These are phyloP conservation scores for Callionymus lyra DNA, from an alignment of 2,113 vertebrate genomes.

Conservation along the genomic window DNA sequence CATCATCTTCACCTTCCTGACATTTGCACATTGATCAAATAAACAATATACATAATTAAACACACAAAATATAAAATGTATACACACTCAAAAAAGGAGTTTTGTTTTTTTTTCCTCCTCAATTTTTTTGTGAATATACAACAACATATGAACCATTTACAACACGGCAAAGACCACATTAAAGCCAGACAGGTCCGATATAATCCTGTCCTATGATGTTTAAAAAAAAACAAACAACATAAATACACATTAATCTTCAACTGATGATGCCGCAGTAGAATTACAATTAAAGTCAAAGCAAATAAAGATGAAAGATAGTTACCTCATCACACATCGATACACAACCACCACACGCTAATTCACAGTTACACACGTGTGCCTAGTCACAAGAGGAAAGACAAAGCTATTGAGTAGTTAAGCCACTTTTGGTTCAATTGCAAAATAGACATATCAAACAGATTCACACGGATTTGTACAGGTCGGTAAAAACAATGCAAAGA, in stretches of 20 bases:
- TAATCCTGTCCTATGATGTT: no score
- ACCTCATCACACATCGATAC: constrained; percentile 65
- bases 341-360: constrained; percentile 66
- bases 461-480: constrained; percentile 50
- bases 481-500: constrained; percentile 93
- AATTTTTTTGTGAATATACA: no score
- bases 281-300: constrained; percentile 54
- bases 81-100: constrained; percentile 29
- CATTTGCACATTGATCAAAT: constrained; percentile 34
- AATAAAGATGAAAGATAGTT: constrained; percentile 62
- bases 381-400: constrained; percentile 70
- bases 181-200: constrained; percentile 4
- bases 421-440: constrained; percentile 99
- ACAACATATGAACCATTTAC: no score
- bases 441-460: constrained; percentile 86
- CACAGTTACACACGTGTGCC: constrained; percentile 69
- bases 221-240: neutral
- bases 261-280: no score
- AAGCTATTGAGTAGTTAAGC: constrained; percentile 89
- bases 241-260: constrained; percentile 1
- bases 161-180: constrained; percentile 1
- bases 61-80: constrained; percentile 42
- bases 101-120: no score
- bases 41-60: constrained; percentile 47
- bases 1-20: constrained; percentile 48